phyloP scores from a whole-genome alignment of 2,888 invertebrate genomes.

The Ochropleura leucogaster region DNA sequence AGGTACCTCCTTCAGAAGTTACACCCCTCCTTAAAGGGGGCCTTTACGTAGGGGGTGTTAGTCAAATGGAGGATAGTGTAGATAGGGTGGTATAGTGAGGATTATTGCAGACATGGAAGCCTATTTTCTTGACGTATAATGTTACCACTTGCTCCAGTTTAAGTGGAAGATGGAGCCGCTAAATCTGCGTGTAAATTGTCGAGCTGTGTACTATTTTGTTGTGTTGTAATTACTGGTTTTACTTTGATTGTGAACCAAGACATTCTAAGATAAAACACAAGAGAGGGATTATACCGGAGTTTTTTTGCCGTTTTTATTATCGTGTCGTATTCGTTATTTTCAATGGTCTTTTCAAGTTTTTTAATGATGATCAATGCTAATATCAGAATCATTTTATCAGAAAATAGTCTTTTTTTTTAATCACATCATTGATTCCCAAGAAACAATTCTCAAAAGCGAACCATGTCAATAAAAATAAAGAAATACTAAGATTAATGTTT shows the following conservation, averaged over 20 bases:
- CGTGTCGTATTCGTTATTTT: neutral
- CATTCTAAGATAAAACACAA: neutral
- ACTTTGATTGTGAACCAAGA: neutral
- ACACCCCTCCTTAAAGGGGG: neutral
- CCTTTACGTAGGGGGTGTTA: conserved; percentile 12
- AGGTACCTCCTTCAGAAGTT: conserved; percentile 11
- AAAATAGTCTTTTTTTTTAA: neutral
- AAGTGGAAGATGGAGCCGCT: conserved; percentile 55
- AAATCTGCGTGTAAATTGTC: conserved; percentile 40
- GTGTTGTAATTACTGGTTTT: neutral
- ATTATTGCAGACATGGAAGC: conserved; percentile 78
- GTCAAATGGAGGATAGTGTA: conserved; percentile 54
- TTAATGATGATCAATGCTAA: neutral
- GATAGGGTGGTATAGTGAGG: conserved; percentile 68
- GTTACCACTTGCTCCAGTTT: conserved; percentile 71
- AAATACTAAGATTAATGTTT: neutral
- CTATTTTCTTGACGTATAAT: conserved; percentile 75
- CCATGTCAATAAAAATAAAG: neutral
- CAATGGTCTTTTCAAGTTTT: neutral
- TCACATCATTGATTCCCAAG: neutral
- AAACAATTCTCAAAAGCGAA: neutral
- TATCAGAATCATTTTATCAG: neutral
- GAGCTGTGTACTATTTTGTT: neutral
- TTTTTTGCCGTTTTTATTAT: neutral
- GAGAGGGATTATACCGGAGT: neutral